phyloP scores from a whole-genome alignment of 2,888 invertebrate species.

The Oligia latruncula region DNA sequence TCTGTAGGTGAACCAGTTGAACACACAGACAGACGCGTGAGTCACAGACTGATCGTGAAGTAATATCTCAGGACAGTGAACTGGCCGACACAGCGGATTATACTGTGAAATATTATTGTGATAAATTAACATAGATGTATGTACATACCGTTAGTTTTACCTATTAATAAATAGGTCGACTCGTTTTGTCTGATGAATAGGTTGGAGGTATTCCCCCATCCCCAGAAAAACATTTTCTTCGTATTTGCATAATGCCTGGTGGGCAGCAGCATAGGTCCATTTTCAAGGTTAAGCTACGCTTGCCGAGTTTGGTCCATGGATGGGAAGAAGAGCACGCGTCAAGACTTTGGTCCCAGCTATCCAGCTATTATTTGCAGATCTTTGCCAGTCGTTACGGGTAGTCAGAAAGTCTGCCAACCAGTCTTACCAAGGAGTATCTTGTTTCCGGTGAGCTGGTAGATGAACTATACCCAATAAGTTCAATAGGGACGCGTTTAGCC shows the following conservation, averaged over 20 bases:
- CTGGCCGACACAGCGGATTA: constrained; percentile 40
- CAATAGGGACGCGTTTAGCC: background rate
- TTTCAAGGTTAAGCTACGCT: background rate
- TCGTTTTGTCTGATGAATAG: background rate
- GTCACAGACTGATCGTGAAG: constrained; percentile 42
- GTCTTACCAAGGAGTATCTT: background rate
- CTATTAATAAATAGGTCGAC: constrained; percentile 15
- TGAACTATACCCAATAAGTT: background rate
- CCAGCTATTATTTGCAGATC: background rate
- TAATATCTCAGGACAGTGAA: constrained; percentile 56
- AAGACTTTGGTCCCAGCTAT: background rate
- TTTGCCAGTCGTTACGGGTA: background rate
- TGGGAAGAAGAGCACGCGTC: background rate
- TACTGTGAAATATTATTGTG: constrained; percentile 7
- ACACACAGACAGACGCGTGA: constrained; percentile 41
- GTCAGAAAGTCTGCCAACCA: background rate
- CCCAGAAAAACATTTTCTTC: background rate
- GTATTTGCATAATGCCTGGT: background rate
- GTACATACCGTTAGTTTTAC: background rate
- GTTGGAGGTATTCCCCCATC: background rate
- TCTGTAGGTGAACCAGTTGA: constrained; percentile 29
- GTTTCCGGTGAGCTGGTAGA: background rate
- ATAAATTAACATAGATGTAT: constrained; percentile 24
- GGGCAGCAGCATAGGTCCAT: background rate
- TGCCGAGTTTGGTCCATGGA: background rate